These are phyloP conservation scores for Papilio demoleus DNA, from an alignment of 2,888 invertebrate species.

Conservation along the genomic window DNA sequence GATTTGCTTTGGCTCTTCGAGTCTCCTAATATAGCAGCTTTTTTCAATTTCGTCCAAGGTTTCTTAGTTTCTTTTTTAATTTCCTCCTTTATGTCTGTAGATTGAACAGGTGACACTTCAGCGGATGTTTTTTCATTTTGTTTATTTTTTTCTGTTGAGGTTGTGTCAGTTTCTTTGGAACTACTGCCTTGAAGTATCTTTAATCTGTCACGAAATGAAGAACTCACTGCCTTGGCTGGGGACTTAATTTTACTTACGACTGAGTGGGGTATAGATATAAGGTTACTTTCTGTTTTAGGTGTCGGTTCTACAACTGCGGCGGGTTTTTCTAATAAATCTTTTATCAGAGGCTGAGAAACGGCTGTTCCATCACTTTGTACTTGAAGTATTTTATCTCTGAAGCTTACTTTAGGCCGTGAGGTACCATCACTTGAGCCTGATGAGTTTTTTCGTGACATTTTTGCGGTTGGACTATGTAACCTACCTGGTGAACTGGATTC, in stretches of 20 bases:
- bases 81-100: conserved; percentile 65
- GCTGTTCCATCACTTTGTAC: conserved; percentile 81
- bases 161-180: conserved; percentile 63
- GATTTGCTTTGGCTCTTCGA: conserved; percentile 72
- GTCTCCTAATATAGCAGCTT: conserved; percentile 86
- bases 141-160: conserved; percentile 63
- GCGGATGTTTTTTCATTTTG: conserved; percentile 61
- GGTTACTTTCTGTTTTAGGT: conserved; percentile 73
- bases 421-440: conserved; percentile 75
- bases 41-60: conserved; percentile 91
- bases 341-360: conserved; percentile 73
- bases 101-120: conserved; percentile 64
- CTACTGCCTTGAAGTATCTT: conserved; percentile 71
- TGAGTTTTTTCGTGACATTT: conserved; percentile 78
- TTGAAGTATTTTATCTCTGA: conserved; percentile 84
- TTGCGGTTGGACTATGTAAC: conserved; percentile 75
- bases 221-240: conserved; percentile 76
- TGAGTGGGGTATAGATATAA: conserved; percentile 80
- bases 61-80: conserved; percentile 79
- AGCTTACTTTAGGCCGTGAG: conserved; percentile 84
- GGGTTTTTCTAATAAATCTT: conserved; percentile 73
- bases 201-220: conserved; percentile 78
- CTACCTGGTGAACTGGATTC: conserved; percentile 80
- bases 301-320: conserved; percentile 76
- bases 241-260: conserved; percentile 82